Evolutionary conservation across 2,888 invertebrate genomes (phyloP).

Genomic region (Ophraella communa): DNA sequence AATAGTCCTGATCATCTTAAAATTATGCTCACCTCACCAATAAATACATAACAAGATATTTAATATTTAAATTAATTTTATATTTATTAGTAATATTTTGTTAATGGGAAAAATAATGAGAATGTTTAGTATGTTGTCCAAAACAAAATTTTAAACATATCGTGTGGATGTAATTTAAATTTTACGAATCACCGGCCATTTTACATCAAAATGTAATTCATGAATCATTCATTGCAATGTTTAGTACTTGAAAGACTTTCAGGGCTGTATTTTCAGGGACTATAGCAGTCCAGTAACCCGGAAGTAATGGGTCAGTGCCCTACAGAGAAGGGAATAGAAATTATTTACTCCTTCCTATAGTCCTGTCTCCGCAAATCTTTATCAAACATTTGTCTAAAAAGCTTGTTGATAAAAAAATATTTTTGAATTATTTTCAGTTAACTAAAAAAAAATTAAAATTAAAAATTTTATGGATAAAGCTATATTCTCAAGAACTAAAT

Average conservation of each 20-base stretch:
- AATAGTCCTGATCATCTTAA: too few species aligned
- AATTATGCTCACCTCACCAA: too few species aligned
- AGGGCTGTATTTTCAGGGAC: constrained; percentile 35
- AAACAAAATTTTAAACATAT: too few species aligned
- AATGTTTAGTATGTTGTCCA: neutral
- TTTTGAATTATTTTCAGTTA: too few species aligned
- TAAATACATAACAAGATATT: too few species aligned
- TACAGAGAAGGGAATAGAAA: constrained; percentile 24
- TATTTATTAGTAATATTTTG: too few species aligned
- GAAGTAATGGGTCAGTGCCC: constrained; percentile 42
- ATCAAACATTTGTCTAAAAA: neutral
- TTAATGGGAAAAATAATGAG: too few species aligned
- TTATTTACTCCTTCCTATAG: constrained; percentile 13
- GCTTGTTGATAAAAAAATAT: too few species aligned
- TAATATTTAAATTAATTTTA: too few species aligned
- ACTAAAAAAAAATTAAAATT: too few species aligned
- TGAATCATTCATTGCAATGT: constrained; percentile 27
- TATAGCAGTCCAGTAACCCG: constrained; percentile 34
- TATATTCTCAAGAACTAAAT: too few species aligned
- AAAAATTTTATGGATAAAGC: too few species aligned
- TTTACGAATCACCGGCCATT: constrained; percentile 1
- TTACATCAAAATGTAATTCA: neutral
- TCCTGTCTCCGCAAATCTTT: neutral
- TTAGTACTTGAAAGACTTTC: constrained; percentile 29
- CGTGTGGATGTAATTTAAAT: neutral